Evolutionary conservation across 1,140 invertebrate species (phyloP), one percentile per base, ranked within the genome.

Genomic region (Micrasema minimum): DNA sequence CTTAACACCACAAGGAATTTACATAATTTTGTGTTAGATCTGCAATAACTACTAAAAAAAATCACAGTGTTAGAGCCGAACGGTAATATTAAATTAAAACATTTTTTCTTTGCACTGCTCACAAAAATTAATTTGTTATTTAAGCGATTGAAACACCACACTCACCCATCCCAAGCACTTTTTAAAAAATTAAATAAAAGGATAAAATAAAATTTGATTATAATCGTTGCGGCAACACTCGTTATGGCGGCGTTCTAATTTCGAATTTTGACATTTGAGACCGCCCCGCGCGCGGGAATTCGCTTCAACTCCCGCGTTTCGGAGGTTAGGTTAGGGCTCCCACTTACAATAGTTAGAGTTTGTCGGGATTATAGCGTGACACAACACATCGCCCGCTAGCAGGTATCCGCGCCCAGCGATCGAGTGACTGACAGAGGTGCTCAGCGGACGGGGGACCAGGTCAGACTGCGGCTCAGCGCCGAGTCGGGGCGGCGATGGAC

Each of bases 181-280:
- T 57, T 23, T 51, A 51, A 12, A 23, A 22, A 51, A 51, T 22
- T 18, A 46, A 46, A 12, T 5, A n/a, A n/a, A 45, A 45, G 3
- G 11, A 45, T 45, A 14, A 51, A 51, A 14, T 57, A 57, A 1
- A 57, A 1, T 31, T n/a, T 14, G 31, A 1, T 7, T 5, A 57
- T 10, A 51, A 18, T 18, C 12, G 10, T 20, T n/a, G 53, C 53
- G 26, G 26, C 26, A 31, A 31, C 53, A 57, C 53, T 57, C 12
- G n/a, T 37, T 57, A 57, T 57, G 53, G 53, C 26, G 53, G 53
- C 53, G 53, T n/a, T 31, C 53, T 57, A 57, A 35, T 35, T 57
- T 57, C 53, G 53, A 57, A 57, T 57, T 57, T 57, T 57, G 53
- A 57, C 53, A 57, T 57, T 18, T 37, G 53, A 57, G 35, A 57